Evolutionary conservation across 30 jellyfish, hydroid and myxozoan species (phyloP), one percentile per base, ranked within the genome.

Genomic region (Catostylus mosaicus): DNA sequence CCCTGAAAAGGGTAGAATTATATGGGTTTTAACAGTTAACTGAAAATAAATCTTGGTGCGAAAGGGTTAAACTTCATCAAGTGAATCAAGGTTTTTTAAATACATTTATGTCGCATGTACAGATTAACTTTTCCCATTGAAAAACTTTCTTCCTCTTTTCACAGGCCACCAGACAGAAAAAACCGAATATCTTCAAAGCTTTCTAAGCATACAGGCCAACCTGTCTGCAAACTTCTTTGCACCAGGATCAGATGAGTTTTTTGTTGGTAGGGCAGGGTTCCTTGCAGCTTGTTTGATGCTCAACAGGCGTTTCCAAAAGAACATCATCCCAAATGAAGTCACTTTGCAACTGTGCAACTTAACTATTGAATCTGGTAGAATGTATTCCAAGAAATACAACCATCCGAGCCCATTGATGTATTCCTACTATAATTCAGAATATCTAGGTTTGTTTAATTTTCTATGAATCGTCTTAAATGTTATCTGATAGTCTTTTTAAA

Each of bases 181-280:
- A 45, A 83, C 84, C 37, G 99, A 94, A 66, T 84, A 82, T 72
- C 75, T 89, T 2, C 99, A 94, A 73, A 78, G 78, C 63, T 84
- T 94, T 68, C 72, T 82, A 57, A 75, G 54, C 50, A 61, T 94
- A 84, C 97, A 89, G 38, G 85, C 83, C 16, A 51, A 36, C 48
- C 77, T 86, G 37, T 97, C 97, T 0, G 35, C 80, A 45, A 83
- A 84, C 71, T 94, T 94, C 86, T 94, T 88, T 63, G 34, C 82
- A 11, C 95, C 67, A 59, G 99, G 99, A 30, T 94, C 97, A 31
- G 99, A 94, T 88, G 99, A 94, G 80, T 78, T 88, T 29, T 94
- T 94, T 79, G 95, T 94, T 9, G 99, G 99, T 0, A 76, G 99
- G 36, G 99, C 99, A n/a, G 99, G 99, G 1, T 94, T 67, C 62